Evolutionary conservation across 2,113 vertebrate species (phyloP), one percentile per base, ranked within the genome.

Genomic region (Rhadina sibilatrix): DNA sequence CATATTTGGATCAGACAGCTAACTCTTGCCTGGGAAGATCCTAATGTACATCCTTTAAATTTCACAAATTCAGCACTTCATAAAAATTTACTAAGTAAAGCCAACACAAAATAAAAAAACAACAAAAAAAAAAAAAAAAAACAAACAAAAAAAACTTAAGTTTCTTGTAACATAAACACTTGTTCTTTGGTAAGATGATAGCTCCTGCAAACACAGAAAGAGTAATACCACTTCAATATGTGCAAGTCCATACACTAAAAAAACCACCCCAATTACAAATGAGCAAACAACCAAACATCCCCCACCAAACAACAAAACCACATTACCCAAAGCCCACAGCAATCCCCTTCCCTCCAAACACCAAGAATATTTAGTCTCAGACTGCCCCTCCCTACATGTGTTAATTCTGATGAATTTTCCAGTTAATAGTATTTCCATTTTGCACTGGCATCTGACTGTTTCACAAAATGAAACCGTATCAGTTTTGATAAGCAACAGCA

Each of bases 61-160:
- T 84, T 38, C 38, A 61, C 5, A 66, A 85, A 83, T 57, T 50
- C 42, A 42, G 42, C 13, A 59, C 30, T n/a, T 47, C 16, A 69
- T 40, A 78, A 63, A 83, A 83, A 40, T 25, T 31, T 40, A 85
- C 1, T 18, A 70, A 72, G 31, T 21, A 17, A 86, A 74, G 18
- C 10, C 56, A 89, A 81, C 11, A 68, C 2, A 54, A 75, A 47
- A 88, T 13, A 3, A 59, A 66, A 1, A 2, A 4, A 30, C n/a
- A n/a, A n/a, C n/a, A n/a, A n/a, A n/a, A n/a, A n/a, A n/a, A n/a
- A n/a, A n/a, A n/a, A n/a, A n/a, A n/a, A n/a, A n/a, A n/a, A n/a
- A n/a, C n/a, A n/a, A n/a, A n/a, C n/a, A n/a, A 59, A 66, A 1
- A 2, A 4, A 30, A 30, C 15, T 16, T 16, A 53, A 1, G 1